Evolutionary conservation across 2,113 vertebrate species (phyloP), one percentile per base, ranked within the genome.

Genomic region (Dasyurus viverrinus): DNA sequence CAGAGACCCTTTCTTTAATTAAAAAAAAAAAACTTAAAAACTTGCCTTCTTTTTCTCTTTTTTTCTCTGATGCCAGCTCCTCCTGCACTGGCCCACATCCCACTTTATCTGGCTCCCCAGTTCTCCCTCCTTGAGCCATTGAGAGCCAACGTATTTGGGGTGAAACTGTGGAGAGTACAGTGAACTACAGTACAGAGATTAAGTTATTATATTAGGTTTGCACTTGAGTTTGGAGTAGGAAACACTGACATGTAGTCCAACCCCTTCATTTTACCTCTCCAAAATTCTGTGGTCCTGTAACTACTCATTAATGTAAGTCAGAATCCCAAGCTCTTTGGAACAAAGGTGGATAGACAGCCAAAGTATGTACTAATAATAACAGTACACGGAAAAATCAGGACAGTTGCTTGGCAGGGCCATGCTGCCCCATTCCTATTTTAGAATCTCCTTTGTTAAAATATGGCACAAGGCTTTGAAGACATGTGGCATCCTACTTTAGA

Each of bases 401-500:
- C 68, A 90, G 89, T 50, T 90, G 89, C 89, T 52, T 90, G 89
- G 89, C 89, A 90, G 9, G 89, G 27, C 47, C 26, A 27, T 50
- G 89, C 46, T 47, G 22, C 68, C 27, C 24, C 89, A 90, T 90
- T 47, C n/a, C 89, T 90, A 52, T 48, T 90, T 52, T 27, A 90
- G 89, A 52, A 90, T 50, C 47, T 90, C 48, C 25, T 90, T 84
- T 90, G 89, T 52, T 52, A 47, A 47, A 90, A 27, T 84, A 84
- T 90, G 48, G 89, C 89, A 90, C 89, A 84, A 42, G 46, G 46
- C 48, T 90, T 90, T 90, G 46, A 90, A 90, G 36, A 90, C 46
- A 90, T 90, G 89, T 52, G 48, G 48, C 89, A 90, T 90, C 48
- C 46, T 90, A 47, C 46, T 90, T 90, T 90, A 90, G 89, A 90